phyloP scores from a whole-genome alignment of 2,797 vertebrate genomes.

The Corythornis leucogaster region DNA sequence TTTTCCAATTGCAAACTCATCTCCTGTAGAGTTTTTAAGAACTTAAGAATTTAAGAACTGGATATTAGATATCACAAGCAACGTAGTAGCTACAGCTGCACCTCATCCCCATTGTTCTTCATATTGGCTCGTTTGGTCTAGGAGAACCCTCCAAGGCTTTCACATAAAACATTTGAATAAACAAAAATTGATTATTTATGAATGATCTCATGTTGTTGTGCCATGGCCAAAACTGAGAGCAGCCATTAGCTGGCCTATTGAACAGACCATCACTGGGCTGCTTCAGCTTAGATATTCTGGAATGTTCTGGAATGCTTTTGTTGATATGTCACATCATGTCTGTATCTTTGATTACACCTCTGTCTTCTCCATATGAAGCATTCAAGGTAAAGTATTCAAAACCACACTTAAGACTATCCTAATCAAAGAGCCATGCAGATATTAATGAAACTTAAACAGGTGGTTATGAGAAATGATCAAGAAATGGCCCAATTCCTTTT shows the following conservation, averaged over 20 bases:
- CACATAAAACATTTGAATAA: conserved; percentile 11
- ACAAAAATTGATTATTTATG: conserved; percentile 17
- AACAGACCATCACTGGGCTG: conserved; percentile 24
- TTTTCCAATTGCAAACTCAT: conserved; percentile 1
- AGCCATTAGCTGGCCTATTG: neutral
- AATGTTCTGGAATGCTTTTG: neutral
- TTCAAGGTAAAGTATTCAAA: neutral
- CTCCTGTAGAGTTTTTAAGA: neutral
- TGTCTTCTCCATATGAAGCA: neutral
- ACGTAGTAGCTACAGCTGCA: conserved; percentile 29
- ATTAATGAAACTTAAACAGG: neutral
- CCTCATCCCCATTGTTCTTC: conserved; percentile 10
- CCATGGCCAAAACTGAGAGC: conserved; percentile 44
- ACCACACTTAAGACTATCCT: neutral
- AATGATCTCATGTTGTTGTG: conserved; percentile 23
- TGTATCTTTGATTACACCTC: neutral
- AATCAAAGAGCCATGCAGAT: neutral
- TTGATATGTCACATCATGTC: neutral
- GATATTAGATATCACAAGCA: neutral
- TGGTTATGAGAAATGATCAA: neutral
- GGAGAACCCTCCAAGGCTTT: conserved; percentile 29
- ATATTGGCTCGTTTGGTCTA: conserved; percentile 12
- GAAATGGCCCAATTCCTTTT: neutral
- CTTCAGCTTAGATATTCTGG: neutral
- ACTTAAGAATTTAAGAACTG: neutral